Percentiles rank a stretch among this genome's conserved stretches.
These are phyloP conservation scores for Volucella bombylans DNA, from an alignment of 2,888 invertebrate genomes.

Conservation along the genomic window DNA sequence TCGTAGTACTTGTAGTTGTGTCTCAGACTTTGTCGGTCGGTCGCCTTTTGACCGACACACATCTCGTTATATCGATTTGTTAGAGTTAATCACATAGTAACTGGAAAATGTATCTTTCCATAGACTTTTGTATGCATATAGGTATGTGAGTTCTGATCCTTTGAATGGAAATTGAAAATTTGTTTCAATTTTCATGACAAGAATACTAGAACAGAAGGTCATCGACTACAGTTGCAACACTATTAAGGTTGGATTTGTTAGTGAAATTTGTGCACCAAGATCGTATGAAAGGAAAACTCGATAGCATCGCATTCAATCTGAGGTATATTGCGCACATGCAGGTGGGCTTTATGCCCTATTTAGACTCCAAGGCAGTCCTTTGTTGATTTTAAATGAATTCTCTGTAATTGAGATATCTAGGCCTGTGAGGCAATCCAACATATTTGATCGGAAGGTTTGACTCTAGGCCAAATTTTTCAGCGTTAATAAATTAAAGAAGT, in stretches of 20 bases:
- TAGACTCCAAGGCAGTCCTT: too few relatives aligned
- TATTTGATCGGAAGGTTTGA: too few relatives aligned
- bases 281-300: too few relatives aligned
- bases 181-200: conserved; percentile 62
- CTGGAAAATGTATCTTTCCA: conserved; percentile 54
- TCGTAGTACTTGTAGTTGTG: not conserved
- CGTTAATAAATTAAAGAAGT: too few relatives aligned
- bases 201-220: conserved; percentile 19
- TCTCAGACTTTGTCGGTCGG: not conserved
- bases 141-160: not conserved
- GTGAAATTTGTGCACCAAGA: conserved; percentile 8
- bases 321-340: too few relatives aligned
- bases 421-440: too few relatives aligned
- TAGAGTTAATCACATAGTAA: conserved; percentile 66
- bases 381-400: too few relatives aligned
- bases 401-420: too few relatives aligned
- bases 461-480: too few relatives aligned
- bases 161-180: conserved; percentile 50
- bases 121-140: conserved; percentile 18
- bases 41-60: conserved; percentile 5
- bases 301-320: too few relatives aligned
- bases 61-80: conserved; percentile 55
- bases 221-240: conserved; percentile 33
- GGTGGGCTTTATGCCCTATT: too few relatives aligned
- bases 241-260: conserved; percentile 5